phyloP scores from a whole-genome alignment of 1,140 invertebrate genomes.

The Samia ricini region DNA sequence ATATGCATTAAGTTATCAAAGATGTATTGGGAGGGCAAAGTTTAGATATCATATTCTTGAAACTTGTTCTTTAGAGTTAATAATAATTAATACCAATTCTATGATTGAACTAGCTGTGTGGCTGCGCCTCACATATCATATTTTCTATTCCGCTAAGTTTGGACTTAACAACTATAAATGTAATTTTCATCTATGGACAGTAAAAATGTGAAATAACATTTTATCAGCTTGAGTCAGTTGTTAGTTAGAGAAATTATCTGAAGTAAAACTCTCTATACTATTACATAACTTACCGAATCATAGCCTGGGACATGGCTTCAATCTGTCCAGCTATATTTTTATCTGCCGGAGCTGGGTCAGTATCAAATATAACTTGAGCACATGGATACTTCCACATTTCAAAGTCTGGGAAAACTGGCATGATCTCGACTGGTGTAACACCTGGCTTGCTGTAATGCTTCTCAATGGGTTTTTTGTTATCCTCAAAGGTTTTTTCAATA shows the following conservation, averaged over 20 bases:
- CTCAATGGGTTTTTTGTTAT: constrained; percentile 90
- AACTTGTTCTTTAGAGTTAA: no score
- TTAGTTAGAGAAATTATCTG: neutral
- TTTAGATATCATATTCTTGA: no score
- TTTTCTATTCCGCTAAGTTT: no score
- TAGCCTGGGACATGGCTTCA: constrained; percentile 99
- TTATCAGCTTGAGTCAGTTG: neutral
- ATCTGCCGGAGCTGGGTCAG: constrained; percentile 93
- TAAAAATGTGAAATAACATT: no score
- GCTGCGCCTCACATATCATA: no score
- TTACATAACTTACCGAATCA: constrained; percentile 86
- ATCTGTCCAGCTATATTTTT: constrained; percentile 91
- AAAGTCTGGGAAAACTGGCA: constrained; percentile 96
- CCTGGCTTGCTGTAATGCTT: constrained; percentile 97
- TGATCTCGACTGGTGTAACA: constrained; percentile 91
- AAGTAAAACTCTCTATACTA: neutral
- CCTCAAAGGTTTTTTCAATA: constrained; percentile 98
- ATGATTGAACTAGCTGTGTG: no score
- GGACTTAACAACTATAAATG: no score
- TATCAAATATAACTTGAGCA: constrained; percentile 99
- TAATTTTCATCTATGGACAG: no score
- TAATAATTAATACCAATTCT: no score
- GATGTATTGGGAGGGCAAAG: no score
- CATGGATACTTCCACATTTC: constrained; percentile 98
- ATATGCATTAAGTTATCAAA: no score